Conservation (phyloP, 1,140 invertebrate species). For the Lutraria rhynchaena region DNA sequence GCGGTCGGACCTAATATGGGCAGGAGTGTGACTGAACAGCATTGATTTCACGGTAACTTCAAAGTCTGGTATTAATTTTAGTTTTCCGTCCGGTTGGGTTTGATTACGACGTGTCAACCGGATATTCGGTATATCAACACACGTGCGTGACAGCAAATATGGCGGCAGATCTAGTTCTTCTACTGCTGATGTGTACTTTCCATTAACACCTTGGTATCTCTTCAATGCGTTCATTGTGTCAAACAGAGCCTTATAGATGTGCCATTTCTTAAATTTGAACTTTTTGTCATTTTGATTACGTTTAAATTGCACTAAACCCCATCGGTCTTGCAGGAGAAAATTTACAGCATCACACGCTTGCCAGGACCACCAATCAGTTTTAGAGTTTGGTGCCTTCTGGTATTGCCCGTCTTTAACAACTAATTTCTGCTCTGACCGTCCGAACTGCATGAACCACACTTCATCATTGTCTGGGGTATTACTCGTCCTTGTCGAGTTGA, state of each 20-base stretch:
- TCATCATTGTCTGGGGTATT: constrained; percentile 15
- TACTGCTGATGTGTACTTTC: neutral
- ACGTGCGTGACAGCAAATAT: constrained; percentile 21
- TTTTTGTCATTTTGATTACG: neutral
- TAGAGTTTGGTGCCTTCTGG: neutral
- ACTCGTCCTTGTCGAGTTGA: neutral
- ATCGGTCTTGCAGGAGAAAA: constrained; percentile 34
- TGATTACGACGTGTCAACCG: neutral
- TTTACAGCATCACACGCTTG: constrained; percentile 32
- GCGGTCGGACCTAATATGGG: constrained; percentile 15
- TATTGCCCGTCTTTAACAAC: constrained; percentile 4
- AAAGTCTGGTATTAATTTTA: no score
- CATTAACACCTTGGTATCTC: constrained; percentile 5
- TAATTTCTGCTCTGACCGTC: constrained; percentile 15
- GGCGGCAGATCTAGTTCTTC: constrained; percentile 39
- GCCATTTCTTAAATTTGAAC: constrained; percentile 35
- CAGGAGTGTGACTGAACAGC: neutral
- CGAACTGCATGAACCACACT: constrained; percentile 47
- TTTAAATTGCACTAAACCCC: constrained; percentile 46
- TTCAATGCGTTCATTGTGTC: constrained; percentile 32
- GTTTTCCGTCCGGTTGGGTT: no score
- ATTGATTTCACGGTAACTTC: constrained; percentile 21
- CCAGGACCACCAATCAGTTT: constrained; percentile 44
- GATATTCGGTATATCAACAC: constrained; percentile 29
- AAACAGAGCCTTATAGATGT: constrained; percentile 24